Percentiles rank a stretch among this genome's conserved stretches.
phyloP scores from a whole-genome alignment of 2,113 vertebrate species.

The Myiagra hebetior region DNA sequence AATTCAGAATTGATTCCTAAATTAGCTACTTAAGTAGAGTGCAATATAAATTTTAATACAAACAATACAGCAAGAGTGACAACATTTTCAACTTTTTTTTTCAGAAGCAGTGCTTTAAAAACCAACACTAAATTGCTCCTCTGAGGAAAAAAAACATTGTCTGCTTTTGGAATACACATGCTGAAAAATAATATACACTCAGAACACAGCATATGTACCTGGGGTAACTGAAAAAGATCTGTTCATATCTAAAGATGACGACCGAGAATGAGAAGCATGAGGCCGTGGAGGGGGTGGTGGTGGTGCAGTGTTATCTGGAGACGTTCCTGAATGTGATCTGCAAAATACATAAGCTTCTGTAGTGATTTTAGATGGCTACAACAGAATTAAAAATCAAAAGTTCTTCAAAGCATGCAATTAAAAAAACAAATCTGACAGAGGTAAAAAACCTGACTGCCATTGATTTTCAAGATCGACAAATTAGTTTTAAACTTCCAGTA shows the following conservation, averaged over 20 bases:
- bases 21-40: not conserved
- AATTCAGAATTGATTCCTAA: not conserved
- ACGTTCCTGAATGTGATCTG: slow-evolving; percentile 96
- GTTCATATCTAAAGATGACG: slow-evolving; percentile 96
- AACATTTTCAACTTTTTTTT: not conserved
- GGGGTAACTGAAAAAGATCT: slow-evolving; percentile 85
- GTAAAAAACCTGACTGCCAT: not conserved
- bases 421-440: not conserved
- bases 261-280: slow-evolving; percentile 93
- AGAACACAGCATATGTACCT: slow-evolving; percentile 64
- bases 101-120: not conserved
- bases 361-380: not conserved
- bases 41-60: not conserved
- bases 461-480: not conserved
- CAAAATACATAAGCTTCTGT: slow-evolving; percentile 33
- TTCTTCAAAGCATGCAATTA: not conserved
- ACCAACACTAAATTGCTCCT: not conserved
- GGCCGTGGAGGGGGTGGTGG: slow-evolving; percentile 94
- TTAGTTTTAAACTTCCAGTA: not conserved
- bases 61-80: not conserved
- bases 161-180: not conserved
- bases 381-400: not conserved
- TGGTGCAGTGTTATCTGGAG: slow-evolving; percentile 87
- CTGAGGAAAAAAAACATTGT: not conserved
- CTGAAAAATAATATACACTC: not conserved